phyloP scores from a whole-genome alignment of 2,797 vertebrate species.

The Tarsius wallacei region DNA sequence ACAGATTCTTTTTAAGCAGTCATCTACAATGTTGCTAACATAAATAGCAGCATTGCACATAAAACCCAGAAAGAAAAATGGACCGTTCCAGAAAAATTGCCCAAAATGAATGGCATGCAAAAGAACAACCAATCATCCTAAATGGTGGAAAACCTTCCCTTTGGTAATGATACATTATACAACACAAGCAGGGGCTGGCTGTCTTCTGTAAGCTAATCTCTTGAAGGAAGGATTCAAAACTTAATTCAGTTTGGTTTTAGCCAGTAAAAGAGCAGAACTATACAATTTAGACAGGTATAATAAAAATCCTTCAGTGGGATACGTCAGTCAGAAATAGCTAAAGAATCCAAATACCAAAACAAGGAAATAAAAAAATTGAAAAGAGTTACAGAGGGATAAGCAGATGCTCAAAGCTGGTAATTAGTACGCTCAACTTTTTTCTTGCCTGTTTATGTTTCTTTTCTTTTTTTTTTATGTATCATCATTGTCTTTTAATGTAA shows the following conservation, averaged over 20 bases:
- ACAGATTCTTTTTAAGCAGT: conserved; percentile 27
- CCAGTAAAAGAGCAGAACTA: conserved; percentile 50
- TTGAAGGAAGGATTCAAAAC: conserved; percentile 44
- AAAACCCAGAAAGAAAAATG: not conserved
- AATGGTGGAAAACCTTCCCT: not conserved
- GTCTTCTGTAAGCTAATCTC: not conserved
- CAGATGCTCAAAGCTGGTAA: not conserved
- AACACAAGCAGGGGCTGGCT: not conserved
- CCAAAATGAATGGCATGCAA: conserved; percentile 46
- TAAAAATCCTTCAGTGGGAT: not conserved
- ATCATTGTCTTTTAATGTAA: conserved; percentile 42
- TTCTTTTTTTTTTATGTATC: not conserved
- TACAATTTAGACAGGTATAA: not conserved
- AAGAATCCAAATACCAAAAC: conserved; percentile 5
- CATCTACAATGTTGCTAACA: not conserved
- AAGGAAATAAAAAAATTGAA: conserved; percentile 20
- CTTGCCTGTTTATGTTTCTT: not conserved
- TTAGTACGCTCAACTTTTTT: not conserved
- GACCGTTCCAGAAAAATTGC: conserved; percentile 25
- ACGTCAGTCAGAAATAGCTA: conserved; percentile 44
- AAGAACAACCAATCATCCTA: conserved; percentile 20
- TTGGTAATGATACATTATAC: not conserved
- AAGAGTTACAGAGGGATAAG: not conserved
- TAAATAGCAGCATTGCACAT: not conserved
- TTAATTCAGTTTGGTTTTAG: conserved; percentile 1